Base-by-base conservation (phyloP, 2,888 invertebrate species). In the Choristoneura rosaceana region DNA sequence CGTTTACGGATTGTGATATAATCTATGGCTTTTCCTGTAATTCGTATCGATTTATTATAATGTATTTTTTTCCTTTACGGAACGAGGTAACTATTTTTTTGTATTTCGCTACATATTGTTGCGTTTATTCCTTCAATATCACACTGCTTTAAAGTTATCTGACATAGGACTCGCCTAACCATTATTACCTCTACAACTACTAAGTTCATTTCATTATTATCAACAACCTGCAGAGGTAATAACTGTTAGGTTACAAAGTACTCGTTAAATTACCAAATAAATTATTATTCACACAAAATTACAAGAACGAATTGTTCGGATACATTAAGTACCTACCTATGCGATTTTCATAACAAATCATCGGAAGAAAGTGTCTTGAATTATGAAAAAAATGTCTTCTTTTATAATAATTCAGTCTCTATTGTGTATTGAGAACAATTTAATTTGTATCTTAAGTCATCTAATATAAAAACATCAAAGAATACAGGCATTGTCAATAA, bases 11-110 rank as follows among this genome's bases (percentile, higher is more conserved):
- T 50, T 55, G 43, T 15, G 66, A 45, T 67, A 67, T 45, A 50
- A 64, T 63, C 59, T 74, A 76, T 75, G 76, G 75, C 76, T 58
- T 65, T 73, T 74, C 69, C 71, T 73, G 75, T 67, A 74, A 74
- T 73, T 69, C 64, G 74, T 71, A 73, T 74, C 74, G 70, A 61
- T 74, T 66, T 76, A 78, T 74, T 71, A 74, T 75, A 75, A 79
- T 77, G 79, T 77, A 79, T 79, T 81, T 78, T 74, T 76, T 81
- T 81, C 79, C 81, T 75, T 75, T 69, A 70, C 69, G 82, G 82
- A 82, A 82, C 75, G 81, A 90, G 91, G 90, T 91, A 91, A 90
- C 91, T 90, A 87, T 85, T 83, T 64, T 61, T 84, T 83, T 81
- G 81, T 81, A 77, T 76, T 76, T 75, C 75, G 75, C 75, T 79